phyloP scores from a whole-genome alignment of 2,113 vertebrate genomes.

The Scolopax mira region DNA sequence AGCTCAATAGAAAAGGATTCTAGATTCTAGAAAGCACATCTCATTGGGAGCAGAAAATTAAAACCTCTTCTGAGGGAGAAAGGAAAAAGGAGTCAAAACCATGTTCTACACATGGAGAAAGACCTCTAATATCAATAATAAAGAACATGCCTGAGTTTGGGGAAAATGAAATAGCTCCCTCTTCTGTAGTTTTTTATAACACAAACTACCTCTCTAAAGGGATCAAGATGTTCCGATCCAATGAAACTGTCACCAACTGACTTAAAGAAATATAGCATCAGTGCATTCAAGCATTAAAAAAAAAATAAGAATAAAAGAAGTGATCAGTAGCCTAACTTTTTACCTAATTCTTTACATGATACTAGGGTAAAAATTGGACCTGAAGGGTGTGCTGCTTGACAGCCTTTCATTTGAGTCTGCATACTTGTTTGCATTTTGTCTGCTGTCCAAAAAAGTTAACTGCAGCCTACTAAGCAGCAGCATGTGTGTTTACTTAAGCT shows the following conservation, averaged over 20 bases:
- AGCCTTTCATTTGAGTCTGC: conserved; percentile 67
- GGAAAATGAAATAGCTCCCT: conserved; percentile 23
- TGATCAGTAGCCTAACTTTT: background rate
- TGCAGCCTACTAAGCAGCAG: conserved; percentile 74
- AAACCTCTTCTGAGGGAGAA: background rate
- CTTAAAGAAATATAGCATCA: background rate
- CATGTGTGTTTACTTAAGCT: conserved; percentile 84
- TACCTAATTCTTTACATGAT: background rate
- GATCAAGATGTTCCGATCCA: background rate
- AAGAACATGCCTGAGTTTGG: background rate
- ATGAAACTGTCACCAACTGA: background rate
- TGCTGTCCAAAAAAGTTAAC: conserved; percentile 77
- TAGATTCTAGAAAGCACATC: background rate
- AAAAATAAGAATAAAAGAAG: background rate
- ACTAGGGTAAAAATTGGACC: background rate
- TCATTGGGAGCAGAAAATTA: background rate
- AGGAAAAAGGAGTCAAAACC: background rate
- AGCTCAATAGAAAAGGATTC: background rate
- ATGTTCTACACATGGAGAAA: background rate
- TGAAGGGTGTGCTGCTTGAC: conserved; percentile 72
- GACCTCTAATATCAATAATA: background rate
- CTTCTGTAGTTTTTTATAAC: background rate
- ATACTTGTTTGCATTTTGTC: conserved; percentile 75
- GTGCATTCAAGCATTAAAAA: background rate
- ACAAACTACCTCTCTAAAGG: background rate